phyloP scores from a whole-genome alignment of 2,797 vertebrate genomes.

The Silurus lanzhouensis region DNA sequence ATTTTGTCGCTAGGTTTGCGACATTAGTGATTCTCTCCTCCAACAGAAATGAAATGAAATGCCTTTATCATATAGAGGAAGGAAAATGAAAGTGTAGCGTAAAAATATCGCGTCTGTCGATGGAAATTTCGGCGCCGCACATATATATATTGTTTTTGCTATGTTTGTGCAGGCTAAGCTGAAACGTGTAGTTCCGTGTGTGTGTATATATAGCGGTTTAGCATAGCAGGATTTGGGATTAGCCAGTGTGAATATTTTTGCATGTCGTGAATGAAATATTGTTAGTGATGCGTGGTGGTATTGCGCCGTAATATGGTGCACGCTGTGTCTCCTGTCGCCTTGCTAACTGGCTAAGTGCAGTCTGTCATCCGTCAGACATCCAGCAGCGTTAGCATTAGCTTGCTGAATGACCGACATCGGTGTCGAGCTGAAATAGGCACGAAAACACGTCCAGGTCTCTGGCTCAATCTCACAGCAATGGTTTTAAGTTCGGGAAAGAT shows the following conservation, averaged over 20 bases:
- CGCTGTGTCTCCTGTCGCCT: background rate
- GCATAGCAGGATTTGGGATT: conserved; percentile 15
- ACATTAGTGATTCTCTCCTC: background rate
- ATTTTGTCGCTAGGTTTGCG: conserved; percentile 5
- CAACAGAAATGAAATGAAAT: conserved; percentile 6
- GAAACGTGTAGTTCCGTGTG: background rate
- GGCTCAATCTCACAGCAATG: background rate
- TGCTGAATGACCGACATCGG: conserved; percentile 7
- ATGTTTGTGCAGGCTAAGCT: conserved; percentile 18
- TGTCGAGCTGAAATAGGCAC: background rate
- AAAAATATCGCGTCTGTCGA: background rate
- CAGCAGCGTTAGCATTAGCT: conserved; percentile 17
- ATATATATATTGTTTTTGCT: conserved; percentile 10
- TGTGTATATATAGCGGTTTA: conserved; percentile 1
- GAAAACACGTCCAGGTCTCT: background rate
- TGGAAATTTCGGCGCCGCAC: conserved; percentile 11
- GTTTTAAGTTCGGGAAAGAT: conserved; percentile 20
- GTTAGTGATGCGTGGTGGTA: background rate
- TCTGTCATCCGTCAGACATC: conserved; percentile 2
- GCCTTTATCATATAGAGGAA: background rate
- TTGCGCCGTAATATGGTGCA: background rate
- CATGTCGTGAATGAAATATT: background rate
- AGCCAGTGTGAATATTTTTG: background rate
- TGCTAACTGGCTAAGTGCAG: conserved; percentile 12
- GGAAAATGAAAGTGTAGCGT: background rate